Base-by-base conservation (phyloP, 2,113 vertebrate genomes). In the Gallinago undulata region DNA sequence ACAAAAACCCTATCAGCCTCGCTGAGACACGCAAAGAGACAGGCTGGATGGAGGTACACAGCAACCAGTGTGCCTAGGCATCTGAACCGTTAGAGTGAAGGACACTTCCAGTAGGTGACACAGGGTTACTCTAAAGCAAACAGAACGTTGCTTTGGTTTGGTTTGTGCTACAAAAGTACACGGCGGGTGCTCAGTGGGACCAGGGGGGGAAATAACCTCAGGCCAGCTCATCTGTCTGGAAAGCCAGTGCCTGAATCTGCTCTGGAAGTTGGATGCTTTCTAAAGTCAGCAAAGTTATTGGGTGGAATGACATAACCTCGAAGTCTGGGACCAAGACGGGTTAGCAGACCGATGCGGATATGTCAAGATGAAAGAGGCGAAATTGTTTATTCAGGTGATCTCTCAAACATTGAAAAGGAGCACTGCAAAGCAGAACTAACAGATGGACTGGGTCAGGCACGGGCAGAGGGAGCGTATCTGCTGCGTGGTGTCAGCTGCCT, bases 321-420 rank as follows among this genome's bases (percentile, higher is more conserved):
- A 62, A 83, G 17, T 75, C 56, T 79, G 70, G 51, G 74, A 89
- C 30, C 55, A 83, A 60, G 60, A 83, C 6, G 17, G 41, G 56
- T 87, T 89, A 62, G 43, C 59, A 84, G 59, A 87, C 16, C 31
- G 69, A 19, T 21, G 43, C 43, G 37, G 75, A 77, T 84, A 57
- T 23, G 11, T 66, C 59, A 83, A 89, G 87, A 94, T 88, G 51
- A 94, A 96, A 92, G 86, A 50, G n/a, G 37, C 7, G 39, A 84
- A 84, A 43, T 37, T 93, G 56, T 94, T 96, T 81, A 91, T 85
- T 95, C 66, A 55, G 87, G 80, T 95, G 88, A 94, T 66, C 8
- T 67, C 23, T 72, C 48, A 90, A 79, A 72, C 37, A n/a, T 83
- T 88, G 78, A 80, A 87, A 94, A 84, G 14, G 45, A 87, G 60